These are phyloP conservation scores for Philonicus albiceps DNA, from an alignment of 2,888 invertebrate species.

Conservation along the genomic window DNA sequence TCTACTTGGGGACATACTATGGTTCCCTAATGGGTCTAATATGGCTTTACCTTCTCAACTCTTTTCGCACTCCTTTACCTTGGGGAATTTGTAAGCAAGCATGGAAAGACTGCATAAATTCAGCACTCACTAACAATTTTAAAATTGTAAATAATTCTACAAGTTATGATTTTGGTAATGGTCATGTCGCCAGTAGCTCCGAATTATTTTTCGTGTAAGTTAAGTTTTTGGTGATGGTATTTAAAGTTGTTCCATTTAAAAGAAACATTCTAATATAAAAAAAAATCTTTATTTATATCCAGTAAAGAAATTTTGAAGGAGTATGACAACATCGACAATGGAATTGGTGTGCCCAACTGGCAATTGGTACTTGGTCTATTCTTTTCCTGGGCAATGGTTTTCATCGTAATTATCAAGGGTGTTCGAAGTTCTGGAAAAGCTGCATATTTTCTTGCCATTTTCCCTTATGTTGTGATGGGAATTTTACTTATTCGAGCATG, in stretches of 20 bases:
- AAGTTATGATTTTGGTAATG: background rate
- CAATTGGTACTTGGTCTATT: constrained; percentile 65
- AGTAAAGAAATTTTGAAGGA: constrained; percentile 67
- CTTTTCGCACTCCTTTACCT: constrained; percentile 70
- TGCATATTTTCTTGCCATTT: constrained; percentile 78
- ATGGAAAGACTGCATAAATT: constrained; percentile 65
- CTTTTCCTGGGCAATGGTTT: constrained; percentile 66
- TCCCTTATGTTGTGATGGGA: constrained; percentile 73
- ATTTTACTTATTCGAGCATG: constrained; percentile 70
- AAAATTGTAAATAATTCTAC: constrained; percentile 37
- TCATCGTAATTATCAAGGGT: constrained; percentile 66
- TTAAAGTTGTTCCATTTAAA: background rate
- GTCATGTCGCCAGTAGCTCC: constrained; percentile 59
- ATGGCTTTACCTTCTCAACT: constrained; percentile 69
- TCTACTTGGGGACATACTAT: constrained; percentile 71
- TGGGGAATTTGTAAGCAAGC: constrained; percentile 69
- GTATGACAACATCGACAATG: constrained; percentile 64
- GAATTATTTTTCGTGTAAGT: constrained; percentile 68
- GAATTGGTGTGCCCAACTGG: constrained; percentile 68
- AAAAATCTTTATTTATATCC: constrained; percentile 8
- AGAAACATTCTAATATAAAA: too few species aligned
- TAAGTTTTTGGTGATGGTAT: constrained; percentile 4
- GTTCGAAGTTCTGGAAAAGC: constrained; percentile 73
- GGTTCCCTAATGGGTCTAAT: constrained; percentile 71
- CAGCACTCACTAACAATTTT: constrained; percentile 46